phyloP scores from a whole-genome alignment of 2,888 invertebrate genomes.

The Salticus scenicus region DNA sequence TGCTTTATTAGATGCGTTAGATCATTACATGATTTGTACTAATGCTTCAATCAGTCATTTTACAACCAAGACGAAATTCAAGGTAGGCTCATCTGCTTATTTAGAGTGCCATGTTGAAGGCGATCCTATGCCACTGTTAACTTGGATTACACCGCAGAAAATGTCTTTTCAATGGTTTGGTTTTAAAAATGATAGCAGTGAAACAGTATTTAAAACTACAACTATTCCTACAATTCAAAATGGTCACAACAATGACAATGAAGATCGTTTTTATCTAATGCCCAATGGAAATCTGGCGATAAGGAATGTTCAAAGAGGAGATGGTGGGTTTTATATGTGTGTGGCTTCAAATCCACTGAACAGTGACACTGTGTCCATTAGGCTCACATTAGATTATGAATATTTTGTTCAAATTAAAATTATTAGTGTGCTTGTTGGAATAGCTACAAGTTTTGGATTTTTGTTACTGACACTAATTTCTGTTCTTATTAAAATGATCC shows the following conservation, averaged over 20 bases:
- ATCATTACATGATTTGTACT: conserved; percentile 83
- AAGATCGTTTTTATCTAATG: conserved; percentile 60
- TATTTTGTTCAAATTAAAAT: conserved; percentile 89
- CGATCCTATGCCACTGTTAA: conserved; percentile 97
- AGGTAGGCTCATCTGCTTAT: conserved; percentile 79
- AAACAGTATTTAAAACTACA: background rate
- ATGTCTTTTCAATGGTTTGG: conserved; percentile 80
- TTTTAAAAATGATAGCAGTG: conserved; percentile 18
- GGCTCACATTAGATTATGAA: conserved; percentile 88
- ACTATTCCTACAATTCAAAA: background rate
- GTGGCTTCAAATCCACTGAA: conserved; percentile 89
- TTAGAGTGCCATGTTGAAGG: conserved; percentile 96
- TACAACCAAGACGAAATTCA: conserved; percentile 74
- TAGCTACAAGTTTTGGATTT: conserved; percentile 86
- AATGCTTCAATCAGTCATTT: conserved; percentile 77
- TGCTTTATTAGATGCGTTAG: conserved; percentile 71
- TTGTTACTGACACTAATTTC: conserved; percentile 86
- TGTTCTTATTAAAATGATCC: conserved; percentile 82
- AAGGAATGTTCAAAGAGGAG: conserved; percentile 52
- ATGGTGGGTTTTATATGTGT: conserved; percentile 82
- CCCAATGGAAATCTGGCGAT: conserved; percentile 63
- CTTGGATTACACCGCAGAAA: conserved; percentile 82
- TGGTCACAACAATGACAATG: background rate
- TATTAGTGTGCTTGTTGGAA: conserved; percentile 87
- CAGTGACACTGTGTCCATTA: conserved; percentile 84